Conservation (phyloP, 2,888 invertebrate species). For the Drosophila colorata region DNA sequence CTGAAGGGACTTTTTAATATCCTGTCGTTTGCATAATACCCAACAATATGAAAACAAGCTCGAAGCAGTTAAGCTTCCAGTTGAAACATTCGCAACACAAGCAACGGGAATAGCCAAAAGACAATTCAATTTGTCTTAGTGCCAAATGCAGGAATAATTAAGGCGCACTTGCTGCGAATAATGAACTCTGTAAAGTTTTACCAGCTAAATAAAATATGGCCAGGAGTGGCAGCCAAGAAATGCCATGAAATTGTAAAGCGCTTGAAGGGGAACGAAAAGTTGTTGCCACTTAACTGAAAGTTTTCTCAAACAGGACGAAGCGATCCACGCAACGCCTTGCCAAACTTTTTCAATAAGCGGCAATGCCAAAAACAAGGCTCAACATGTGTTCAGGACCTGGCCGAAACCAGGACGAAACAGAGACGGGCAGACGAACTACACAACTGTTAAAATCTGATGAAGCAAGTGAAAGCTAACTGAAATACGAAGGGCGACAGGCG, state of each 20-base stretch:
- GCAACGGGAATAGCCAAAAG: constrained; percentile 18
- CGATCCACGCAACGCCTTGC: constrained; percentile 20
- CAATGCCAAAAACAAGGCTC: constrained; percentile 48
- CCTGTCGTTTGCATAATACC: constrained; percentile 23
- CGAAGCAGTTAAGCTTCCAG: constrained; percentile 12
- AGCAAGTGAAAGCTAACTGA: constrained; percentile 21
- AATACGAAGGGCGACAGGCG: constrained; percentile 3
- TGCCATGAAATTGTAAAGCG: constrained; percentile 50
- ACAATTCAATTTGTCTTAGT: constrained; percentile 37
- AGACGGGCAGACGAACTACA: constrained; percentile 16
- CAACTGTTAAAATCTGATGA: constrained; percentile 38
- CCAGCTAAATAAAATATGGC: constrained; percentile 41
- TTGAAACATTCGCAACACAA: constrained; percentile 16
- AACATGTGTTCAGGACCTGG: constrained; percentile 46
- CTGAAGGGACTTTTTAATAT: neutral
- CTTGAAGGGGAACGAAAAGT: constrained; percentile 30
- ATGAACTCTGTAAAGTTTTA: constrained; percentile 56
- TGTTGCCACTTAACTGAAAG: constrained; percentile 45
- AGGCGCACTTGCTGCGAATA: constrained; percentile 38
- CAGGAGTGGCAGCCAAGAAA: constrained; percentile 8
- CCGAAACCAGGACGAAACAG: neutral
- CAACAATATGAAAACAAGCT: constrained; percentile 12
- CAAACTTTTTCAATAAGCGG: constrained; percentile 60
- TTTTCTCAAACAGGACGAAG: constrained; percentile 30
- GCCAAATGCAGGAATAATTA: constrained; percentile 47